Base-by-base conservation (phyloP, 2,113 vertebrate genomes). In the Benthochromis sp. region DNA sequence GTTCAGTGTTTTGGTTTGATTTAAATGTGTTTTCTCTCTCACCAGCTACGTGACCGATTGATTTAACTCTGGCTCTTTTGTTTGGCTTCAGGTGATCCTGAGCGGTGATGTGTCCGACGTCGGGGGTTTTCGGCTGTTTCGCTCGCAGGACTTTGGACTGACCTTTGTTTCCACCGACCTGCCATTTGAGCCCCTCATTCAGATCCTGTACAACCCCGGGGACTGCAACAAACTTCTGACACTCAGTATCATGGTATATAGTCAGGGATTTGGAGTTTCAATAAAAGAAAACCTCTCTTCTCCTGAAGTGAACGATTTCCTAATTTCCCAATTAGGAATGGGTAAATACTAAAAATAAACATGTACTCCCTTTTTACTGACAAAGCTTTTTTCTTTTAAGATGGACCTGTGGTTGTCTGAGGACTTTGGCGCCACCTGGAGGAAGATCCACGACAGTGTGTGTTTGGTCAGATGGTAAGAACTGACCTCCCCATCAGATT, bases 401-500 rank as follows among this genome's bases (percentile, higher is more conserved):
- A 61, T 93, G 87, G 92, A 96, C 52, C 66, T 95, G 71, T 99
- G 98, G 98, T 86, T 99, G 86, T 98, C 98, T 85, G 97, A 95
- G 90, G 96, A 98, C 94, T 98, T 99, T 94, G 98, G 98, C 38
- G 94, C 92, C 95, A 97, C 92, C 82, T 99, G 98, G 98, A 96
- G 93, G 90, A 97, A 97, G 94, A 97, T 99, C 87, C 97, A 99
- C 89, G 92, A 97, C 92, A 95, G 96, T 71, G 98, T 98, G 54
- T 99, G 98, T 93, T 93, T 98, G 93, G 97, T 97, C 90, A 97
- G 97, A 97, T 99, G 98, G 98, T 99, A 93, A 97, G 97, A 88
- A 61, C 21, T 31, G 10, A 19, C 47, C 7, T 53, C 7, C 13
- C 19, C 27, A 57, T 84, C 21, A 73, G 50, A 63, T 31, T 43